Percentiles rank a stretch among this genome's conserved stretches.
These are phyloP conservation scores for Drosophila neotestacea DNA, from an alignment of 2,888 invertebrate genomes.

Conservation along the genomic window DNA sequence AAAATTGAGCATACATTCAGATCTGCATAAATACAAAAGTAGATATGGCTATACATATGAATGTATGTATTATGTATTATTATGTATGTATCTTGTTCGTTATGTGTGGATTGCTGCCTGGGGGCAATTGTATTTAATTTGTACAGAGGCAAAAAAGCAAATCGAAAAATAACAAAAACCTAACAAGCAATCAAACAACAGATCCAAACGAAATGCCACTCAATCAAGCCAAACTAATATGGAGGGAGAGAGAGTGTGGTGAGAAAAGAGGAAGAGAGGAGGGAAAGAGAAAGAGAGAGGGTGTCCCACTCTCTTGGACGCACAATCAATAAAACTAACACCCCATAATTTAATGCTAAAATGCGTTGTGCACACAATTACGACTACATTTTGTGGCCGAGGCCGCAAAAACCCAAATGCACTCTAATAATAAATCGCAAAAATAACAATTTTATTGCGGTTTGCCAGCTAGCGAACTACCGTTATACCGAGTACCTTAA, in stretches of 20 bases:
- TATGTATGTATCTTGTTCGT: not conserved
- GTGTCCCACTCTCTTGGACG: not conserved
- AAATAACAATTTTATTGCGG: conserved; percentile 79
- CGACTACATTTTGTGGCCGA: conserved; percentile 69
- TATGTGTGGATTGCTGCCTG: conserved; percentile 17
- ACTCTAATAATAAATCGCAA: conserved; percentile 81
- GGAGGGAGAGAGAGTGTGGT: not conserved
- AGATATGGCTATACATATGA: not conserved
- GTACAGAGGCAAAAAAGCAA: conserved; percentile 49
- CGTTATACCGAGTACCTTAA: conserved; percentile 25
- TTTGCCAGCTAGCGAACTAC: conserved; percentile 26
- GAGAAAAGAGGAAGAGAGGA: not conserved
- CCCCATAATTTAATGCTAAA: conserved; percentile 80
- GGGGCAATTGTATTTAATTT: conserved; percentile 70
- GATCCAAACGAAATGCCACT: conserved; percentile 38
- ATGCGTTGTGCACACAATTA: conserved; percentile 71
- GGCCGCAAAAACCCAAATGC: conserved; percentile 70
- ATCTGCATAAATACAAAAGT: conserved; percentile 23
- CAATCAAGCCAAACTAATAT: conserved; percentile 38
- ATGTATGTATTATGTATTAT: not conserved
- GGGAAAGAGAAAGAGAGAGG: not conserved
- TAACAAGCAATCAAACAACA: conserved; percentile 67
- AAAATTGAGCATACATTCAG: not conserved
- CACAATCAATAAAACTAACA: conserved; percentile 80
- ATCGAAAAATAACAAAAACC: conserved; percentile 70